Evolutionary conservation across 2,797 vertebrate genomes (phyloP).

Genomic region (Etheostoma perlongum): DNA sequence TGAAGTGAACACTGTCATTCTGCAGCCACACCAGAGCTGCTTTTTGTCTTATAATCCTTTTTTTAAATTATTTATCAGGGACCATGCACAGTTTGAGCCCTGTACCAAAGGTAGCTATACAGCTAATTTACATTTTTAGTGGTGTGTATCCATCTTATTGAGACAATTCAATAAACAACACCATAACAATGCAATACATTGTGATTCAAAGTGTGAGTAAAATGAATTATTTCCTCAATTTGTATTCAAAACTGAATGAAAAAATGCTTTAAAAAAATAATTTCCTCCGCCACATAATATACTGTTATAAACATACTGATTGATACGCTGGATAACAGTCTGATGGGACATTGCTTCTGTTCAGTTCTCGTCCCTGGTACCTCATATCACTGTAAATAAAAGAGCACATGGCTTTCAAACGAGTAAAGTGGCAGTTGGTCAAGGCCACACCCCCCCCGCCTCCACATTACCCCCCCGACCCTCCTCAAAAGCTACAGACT

Average conservation of each 20-base stretch:
- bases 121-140: not conserved
- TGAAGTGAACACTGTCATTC: conserved; percentile 21
- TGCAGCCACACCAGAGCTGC: conserved; percentile 46
- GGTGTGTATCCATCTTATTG: not conserved
- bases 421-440: too few species aligned
- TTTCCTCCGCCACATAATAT: not conserved
- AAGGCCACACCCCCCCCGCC: too few species aligned
- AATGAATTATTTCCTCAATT: not conserved
- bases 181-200: not conserved
- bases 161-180: not conserved
- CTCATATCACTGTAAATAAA: not conserved
- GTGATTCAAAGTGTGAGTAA: not conserved
- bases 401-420: not conserved
- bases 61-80: too few species aligned
- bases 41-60: not conserved
- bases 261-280: not conserved
- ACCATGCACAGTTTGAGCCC: too few species aligned
- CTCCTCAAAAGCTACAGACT: too few species aligned
- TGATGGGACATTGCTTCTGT: not conserved
- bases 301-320: not conserved
- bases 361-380: not conserved
- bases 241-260: not conserved
- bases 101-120: too few species aligned
- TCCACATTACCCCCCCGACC: too few species aligned
- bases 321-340: not conserved